Conservation (phyloP, 2,797 vertebrate species). For the Emydoidea blandingii region DNA sequence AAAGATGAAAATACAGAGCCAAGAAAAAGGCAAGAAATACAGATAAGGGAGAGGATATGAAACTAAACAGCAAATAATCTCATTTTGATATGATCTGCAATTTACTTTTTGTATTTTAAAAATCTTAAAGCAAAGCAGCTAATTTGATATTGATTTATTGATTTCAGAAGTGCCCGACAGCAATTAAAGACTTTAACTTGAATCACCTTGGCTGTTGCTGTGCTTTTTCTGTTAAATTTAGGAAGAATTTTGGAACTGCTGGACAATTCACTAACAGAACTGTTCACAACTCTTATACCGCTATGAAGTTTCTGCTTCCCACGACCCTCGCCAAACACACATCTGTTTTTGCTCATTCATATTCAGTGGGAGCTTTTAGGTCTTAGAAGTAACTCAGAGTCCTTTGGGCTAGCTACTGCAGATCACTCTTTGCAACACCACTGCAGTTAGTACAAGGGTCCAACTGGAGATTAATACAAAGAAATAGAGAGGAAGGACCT, state of each 20-base stretch:
- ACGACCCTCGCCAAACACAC: not conserved
- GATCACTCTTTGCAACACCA: not conserved
- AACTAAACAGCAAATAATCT: not conserved
- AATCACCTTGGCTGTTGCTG: not conserved
- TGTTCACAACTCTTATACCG: not conserved
- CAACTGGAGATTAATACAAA: not conserved
- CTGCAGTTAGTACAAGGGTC: not conserved
- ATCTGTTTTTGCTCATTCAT: not conserved
- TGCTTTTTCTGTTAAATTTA: not conserved
- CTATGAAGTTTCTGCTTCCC: not conserved
- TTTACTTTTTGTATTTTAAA: not conserved
- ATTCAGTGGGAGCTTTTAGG: not conserved
- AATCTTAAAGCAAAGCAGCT: not conserved
- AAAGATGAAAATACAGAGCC: not conserved
- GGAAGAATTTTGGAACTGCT: not conserved
- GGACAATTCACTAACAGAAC: not conserved
- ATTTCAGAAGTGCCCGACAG: not conserved
- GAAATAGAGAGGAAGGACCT: not conserved
- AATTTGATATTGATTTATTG: not conserved
- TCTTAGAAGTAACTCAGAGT: not conserved
- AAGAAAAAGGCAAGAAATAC: not conserved
- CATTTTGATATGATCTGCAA: not conserved
- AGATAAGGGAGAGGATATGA: not conserved
- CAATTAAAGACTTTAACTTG: not conserved
- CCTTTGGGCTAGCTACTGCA: not conserved